Evolutionary conservation across 2,888 invertebrate species (phyloP), one percentile per base, ranked within the genome.

Genomic region (Drosophila cognata): DNA sequence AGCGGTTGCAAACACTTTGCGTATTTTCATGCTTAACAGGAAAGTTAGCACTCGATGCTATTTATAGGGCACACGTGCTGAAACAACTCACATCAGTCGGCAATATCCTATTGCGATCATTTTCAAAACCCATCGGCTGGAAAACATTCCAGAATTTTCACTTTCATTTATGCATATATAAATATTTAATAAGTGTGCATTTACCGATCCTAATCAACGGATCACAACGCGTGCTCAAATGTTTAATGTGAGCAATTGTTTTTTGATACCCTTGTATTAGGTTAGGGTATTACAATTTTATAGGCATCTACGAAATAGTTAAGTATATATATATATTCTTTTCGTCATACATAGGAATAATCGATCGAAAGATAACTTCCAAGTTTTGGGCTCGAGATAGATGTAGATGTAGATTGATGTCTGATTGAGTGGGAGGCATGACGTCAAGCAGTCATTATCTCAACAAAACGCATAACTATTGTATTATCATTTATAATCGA

Each of bases 11-110:
- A 61, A 41, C n/a, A 62, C 62, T 71, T 77, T 69, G 82, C 79
- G 79, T 79, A 74, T 81, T 78, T 81, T 78, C 55, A 69, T 35
- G 48, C 57, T 61, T 52, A 78, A 43, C 63, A 55, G 62, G 66
- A 73, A 79, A 73, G 13, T 43, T 52, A 29, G 36, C 48, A 48
- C 58, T 38, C 46, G 18, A 16, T 41, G 13, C 71, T 81, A 81
- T 77, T 77, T 67, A 81, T 81, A 71, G 63, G 41, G 11, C 57
- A 63, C 66, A 81, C 77, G 71, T 77, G 65, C 61, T 51, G 33
- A 8, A 18, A 13, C 11, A 16, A 36, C 36, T 16, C 29, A 7
- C 25, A 11, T 16, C 28, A 43, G 38, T 52, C 48, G 13, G 1
- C 6, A n/a, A 58, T 50, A 25, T 13, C 16, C 21, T 13, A 41